Evolutionary conservation across 1,140 invertebrate species (phyloP).

Genomic region (Cheumatopsyche charites): DNA sequence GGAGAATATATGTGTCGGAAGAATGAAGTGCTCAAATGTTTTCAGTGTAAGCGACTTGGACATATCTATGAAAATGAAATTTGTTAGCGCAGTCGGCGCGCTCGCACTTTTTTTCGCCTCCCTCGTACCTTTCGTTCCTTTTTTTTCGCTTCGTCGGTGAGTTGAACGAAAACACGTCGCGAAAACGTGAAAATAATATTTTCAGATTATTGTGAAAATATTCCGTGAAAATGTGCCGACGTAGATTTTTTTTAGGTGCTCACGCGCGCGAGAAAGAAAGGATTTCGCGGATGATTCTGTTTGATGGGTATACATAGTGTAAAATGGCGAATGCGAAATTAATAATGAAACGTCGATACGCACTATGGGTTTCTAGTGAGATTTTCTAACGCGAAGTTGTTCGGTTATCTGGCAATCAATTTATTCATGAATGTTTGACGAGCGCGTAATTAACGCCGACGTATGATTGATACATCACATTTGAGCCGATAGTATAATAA

Average conservation of each 20-base stretch:
- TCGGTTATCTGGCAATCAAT: not conserved
- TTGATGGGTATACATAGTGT: slow-evolving; percentile 30
- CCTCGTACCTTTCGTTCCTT: not conserved
- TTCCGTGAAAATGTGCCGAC: slow-evolving; percentile 17
- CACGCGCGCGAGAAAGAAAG: not conserved
- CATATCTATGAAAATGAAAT: slow-evolving; percentile 36
- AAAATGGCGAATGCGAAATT: not conserved
- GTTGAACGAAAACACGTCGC: slow-evolving; percentile 27
- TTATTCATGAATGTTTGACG: slow-evolving; percentile 4
- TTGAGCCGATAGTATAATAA: not conserved
- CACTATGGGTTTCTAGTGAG: not conserved
- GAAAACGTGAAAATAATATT: slow-evolving; percentile 31
- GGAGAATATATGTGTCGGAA: slow-evolving; percentile 15
- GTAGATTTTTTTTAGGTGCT: slow-evolving; percentile 2
- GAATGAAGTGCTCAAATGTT: slow-evolving; percentile 30
- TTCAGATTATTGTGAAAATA: slow-evolving; percentile 34
- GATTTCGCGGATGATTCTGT: slow-evolving; percentile 28
- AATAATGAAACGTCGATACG: not conserved
- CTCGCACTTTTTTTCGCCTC: not conserved
- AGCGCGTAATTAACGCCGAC: not conserved
- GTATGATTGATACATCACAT: not conserved
- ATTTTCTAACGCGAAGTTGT: not conserved
- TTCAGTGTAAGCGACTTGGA: slow-evolving; percentile 27
- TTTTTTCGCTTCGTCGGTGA: not conserved
- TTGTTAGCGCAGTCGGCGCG: slow-evolving; percentile 19